A percentile compares a stretch with the other conserved stretches of the same genome.
Conservation (phyloP, 1,140 invertebrate species). For the Charaxes varanes region DNA sequence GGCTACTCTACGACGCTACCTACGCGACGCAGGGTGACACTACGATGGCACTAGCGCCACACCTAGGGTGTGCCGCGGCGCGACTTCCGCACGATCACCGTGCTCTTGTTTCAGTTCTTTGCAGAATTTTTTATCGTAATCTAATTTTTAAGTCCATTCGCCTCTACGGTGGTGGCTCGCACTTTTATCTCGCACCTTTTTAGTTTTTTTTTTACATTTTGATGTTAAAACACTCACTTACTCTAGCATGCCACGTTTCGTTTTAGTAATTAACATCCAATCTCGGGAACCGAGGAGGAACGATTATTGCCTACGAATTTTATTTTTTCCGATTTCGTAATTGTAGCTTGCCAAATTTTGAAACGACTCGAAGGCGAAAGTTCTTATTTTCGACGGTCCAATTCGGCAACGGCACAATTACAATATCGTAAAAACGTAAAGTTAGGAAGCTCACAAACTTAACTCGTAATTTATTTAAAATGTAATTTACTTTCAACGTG, state of each 20-base stretch:
- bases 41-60: no score
- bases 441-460: conserved; percentile 50
- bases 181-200: conserved; percentile 26
- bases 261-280: conserved; percentile 38
- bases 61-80: no score
- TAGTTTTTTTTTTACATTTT: conserved; percentile 24
- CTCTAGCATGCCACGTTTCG: conserved; percentile 56
- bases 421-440: conserved; percentile 25
- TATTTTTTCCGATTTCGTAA: conserved; percentile 29
- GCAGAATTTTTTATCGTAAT: conserved; percentile 23
- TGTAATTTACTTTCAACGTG: conserved; percentile 16
- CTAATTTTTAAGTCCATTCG: conserved; percentile 40
- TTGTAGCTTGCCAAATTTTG: conserved; percentile 20
- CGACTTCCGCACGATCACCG: conserved; percentile 30
- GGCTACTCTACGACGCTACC: conserved; percentile 46
- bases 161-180: conserved; percentile 54
- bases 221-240: conserved; percentile 37
- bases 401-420: conserved; percentile 34
- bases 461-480: conserved; percentile 24
- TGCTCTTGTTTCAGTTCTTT: conserved; percentile 14
- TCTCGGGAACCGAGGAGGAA: conserved; percentile 58
- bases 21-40: conserved; percentile 51
- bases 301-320: conserved; percentile 28
- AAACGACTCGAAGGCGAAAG: background rate
- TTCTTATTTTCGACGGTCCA: no score